Base-by-base conservation (phyloP, 2,888 invertebrate species). In the Allophyes oxyacanthae region DNA sequence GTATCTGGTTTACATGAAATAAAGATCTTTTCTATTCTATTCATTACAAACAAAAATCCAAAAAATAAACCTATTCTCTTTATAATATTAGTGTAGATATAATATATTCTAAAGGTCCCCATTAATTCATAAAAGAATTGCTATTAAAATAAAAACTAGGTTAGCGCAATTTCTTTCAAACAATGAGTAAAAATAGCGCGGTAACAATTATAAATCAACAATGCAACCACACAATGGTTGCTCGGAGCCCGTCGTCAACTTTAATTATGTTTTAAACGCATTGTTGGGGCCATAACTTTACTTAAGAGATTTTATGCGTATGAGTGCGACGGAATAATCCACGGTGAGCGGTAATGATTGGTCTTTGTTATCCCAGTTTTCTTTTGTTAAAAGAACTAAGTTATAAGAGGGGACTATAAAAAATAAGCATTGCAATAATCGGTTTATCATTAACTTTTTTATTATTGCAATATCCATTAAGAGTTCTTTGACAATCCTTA, bases 141-240 rank as follows among this genome's bases (percentile, higher is more conserved):
- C 33, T 49, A 63, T 63, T 69, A 53, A 65, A 62, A 59, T 34
- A 10, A n/a, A 53, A 71, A 71, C 59, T 58, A 58, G 67, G 74
- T 50, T 58, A 59, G 51, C 54, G 68, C 60, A 63, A 69, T 72
- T 69, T 56, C 48, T 56, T 57, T 41, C n/a, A 46, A 64, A 65
- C 66, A 71, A 68, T 77, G 65, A 75, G 62, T 60, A 67, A 70
- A 69, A 76, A 69, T 66, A 59, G 44, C 59, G 55, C 63, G 63
- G 73, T 68, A 78, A 82, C 82, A 82, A 82, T 84, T 84, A 83
- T 79, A 83, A 79, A 80, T 81, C 79, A 82, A 83, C 83, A 83
- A 81, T 78, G 73, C 72, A 46, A 40, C 51, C 37, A 37, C 50
- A 82, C 78, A 81, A 82, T 81, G 57, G 72, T 41, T 11, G 51